Conservation (phyloP, 2,888 invertebrate species). For the Aethes cnicana region DNA sequence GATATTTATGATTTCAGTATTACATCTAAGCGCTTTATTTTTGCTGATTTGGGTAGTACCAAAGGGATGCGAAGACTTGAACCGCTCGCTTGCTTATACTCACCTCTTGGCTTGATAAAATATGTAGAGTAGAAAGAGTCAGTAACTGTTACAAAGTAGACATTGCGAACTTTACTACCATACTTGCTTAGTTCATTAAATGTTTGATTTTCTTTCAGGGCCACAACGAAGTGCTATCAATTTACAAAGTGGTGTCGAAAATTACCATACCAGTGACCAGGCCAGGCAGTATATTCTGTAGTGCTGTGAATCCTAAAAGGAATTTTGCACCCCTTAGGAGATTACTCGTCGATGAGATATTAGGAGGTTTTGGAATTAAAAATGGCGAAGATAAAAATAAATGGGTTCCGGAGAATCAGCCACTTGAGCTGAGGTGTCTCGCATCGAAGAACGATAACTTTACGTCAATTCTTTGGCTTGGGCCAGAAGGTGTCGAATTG, state of each 20-base stretch:
- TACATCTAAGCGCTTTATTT: neutral
- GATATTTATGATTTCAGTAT: neutral
- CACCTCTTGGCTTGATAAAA: too few species aligned
- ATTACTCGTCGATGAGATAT: slow-evolving; percentile 59
- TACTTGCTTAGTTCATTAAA: too few species aligned
- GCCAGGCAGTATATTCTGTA: slow-evolving; percentile 58
- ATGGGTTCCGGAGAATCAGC: slow-evolving; percentile 56
- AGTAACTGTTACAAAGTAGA: too few species aligned
- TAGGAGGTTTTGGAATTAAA: slow-evolving; percentile 59
- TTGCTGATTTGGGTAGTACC: too few species aligned
- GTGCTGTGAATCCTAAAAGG: slow-evolving; percentile 37
- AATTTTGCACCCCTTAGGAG: slow-evolving; percentile 34
- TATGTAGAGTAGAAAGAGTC: too few species aligned
- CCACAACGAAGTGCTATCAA: slow-evolving; percentile 33
- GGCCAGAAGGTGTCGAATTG: slow-evolving; percentile 35
- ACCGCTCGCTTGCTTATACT: too few species aligned
- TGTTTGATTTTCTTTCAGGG: slow-evolving; percentile 38
- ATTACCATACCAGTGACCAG: slow-evolving; percentile 43
- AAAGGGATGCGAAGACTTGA: too few species aligned
- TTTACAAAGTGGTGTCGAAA: slow-evolving; percentile 47
- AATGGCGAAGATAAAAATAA: slow-evolving; percentile 36
- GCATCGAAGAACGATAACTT: slow-evolving; percentile 64
- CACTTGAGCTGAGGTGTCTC: slow-evolving; percentile 52
- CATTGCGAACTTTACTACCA: too few species aligned
- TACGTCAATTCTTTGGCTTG: slow-evolving; percentile 56